Evolutionary conservation across 2,113 vertebrate species (phyloP).

Genomic region (Nymphicus hollandicus): DNA sequence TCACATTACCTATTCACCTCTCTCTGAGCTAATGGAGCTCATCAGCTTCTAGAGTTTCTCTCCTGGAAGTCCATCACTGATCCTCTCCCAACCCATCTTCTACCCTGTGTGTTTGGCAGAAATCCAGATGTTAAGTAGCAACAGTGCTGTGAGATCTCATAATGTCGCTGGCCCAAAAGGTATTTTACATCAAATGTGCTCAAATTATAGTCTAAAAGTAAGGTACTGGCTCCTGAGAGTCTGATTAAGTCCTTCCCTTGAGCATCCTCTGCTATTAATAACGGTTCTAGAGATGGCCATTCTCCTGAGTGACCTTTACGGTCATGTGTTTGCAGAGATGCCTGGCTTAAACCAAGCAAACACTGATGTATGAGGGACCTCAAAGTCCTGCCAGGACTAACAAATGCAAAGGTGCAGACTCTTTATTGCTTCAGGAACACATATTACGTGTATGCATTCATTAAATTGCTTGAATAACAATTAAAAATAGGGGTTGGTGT

Average conservation of each 20-base stretch:
- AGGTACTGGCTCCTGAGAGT: not conserved
- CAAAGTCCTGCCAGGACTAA: not conserved
- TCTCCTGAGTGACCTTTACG: not conserved
- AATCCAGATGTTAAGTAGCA: not conserved
- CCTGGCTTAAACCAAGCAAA: not conserved
- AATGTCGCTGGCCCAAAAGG: not conserved
- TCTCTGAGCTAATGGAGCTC: not conserved
- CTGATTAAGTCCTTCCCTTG: not conserved
- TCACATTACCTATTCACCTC: not conserved
- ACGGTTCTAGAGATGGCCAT: not conserved
- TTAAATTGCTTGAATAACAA: not conserved
- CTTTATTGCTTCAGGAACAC: not conserved
- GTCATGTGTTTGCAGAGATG: not conserved
- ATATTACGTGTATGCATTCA: not conserved
- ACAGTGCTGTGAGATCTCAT: not conserved
- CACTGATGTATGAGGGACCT: not conserved
- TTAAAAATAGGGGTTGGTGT: not conserved
- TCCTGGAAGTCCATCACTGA: not conserved
- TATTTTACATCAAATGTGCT: not conserved
- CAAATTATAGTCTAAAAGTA: not conserved
- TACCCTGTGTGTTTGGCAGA: not conserved
- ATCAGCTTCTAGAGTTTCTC: not conserved
- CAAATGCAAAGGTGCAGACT: not conserved
- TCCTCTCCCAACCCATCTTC: not conserved
- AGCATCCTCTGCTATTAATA: not conserved